Evolutionary conservation across 2,797 vertebrate species (phyloP), one percentile per base, ranked within the genome.

Genomic region (Clarias pachynema): DNA sequence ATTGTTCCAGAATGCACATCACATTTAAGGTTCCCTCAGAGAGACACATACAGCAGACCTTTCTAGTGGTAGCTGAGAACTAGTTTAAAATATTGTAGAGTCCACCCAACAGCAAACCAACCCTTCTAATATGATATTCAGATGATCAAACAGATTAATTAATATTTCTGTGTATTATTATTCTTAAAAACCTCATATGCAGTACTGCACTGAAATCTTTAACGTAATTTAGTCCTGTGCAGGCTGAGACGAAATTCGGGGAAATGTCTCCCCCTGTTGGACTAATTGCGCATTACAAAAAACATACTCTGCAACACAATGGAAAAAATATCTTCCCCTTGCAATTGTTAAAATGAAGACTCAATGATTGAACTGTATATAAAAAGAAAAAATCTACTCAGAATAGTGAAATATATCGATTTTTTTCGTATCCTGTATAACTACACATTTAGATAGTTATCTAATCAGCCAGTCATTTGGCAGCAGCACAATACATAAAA

Each of bases 211-310:
- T 24, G 26, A 77, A 14, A 34, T 10, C 1, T 1, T 24, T 59
- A 7, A 9, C 26, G 22, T 37, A 18, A 20, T 75, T 56, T 26
- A 9, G 12, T 49, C 5, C n/a, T 29, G 9, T 15, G n/a, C 44
- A 3, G 24, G 12, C 22, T 12, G 73, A 78, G 15, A 78, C 34
- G 3, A 79, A 62, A 18, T 60, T 49, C 24, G 24, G 26, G 8
- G 7, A 29, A 22, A n/a, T 62, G 72, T 85, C 81, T 81, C 86
- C 86, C 72, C 70, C 86, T 85, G 77, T 72, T 84, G 88, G 84
- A 53, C 8, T 16, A 29, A 69, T 26, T 18, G 66, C 77, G 31
- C 15, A 65, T 82, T 22, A 62, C 57, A 44, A 40, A 4, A 18
- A 0, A 14, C 8, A 57, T 22, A 10, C 49, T 75, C 49, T 10